Evolutionary conservation across 2,888 invertebrate species (phyloP), one percentile per base, ranked within the genome.

Genomic region (Trachelus stipa): DNA sequence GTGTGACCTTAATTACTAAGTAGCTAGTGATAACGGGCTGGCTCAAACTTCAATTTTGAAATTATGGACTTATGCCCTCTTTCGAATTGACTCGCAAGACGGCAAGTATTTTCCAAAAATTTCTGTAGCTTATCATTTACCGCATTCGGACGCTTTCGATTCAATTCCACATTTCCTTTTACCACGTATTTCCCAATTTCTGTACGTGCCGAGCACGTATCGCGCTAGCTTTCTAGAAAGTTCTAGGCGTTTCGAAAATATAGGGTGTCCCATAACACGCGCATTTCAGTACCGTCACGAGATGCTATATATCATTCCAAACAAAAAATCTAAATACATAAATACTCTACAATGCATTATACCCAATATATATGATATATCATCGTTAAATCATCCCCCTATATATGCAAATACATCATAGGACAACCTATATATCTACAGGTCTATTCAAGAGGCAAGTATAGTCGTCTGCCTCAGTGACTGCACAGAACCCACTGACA

Each of bases 401-500:
- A n/a, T 35, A 77, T 37, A 75, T 73, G 74, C 79, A 37, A 30
- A 68, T 31, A 31, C 34, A 69, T 68, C 75, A 68, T 12, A 71
- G 56, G 23, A 56, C 56, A 56, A 56, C 56, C 56, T 56, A 56
- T 56, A 56, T 56, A 56, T 56, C 56, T 56, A 56, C 56, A 56
- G 56, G 56, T 56, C 56, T 56, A 56, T 56, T 56, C 56, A 56
- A 56, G 9, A 56, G 56, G 56, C 56, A 56, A 23, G 56, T 56
- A 56, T 56, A 56, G 56, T 56, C 56, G 23, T 56, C 56, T 56
- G 56, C 56, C 71, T 71, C 71, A 71, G 71, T 71, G 71, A 71
- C 71, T 71, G 71, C 71, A 71, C 71, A 71, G 56, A 56, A 56
- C 23, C 56, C 56, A 56, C 56, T 56, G 56, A 56, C 56, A 56